Evolutionary conservation across 2,888 invertebrate genomes (phyloP).

Genomic region (Noctuana brunneofusca): DNA sequence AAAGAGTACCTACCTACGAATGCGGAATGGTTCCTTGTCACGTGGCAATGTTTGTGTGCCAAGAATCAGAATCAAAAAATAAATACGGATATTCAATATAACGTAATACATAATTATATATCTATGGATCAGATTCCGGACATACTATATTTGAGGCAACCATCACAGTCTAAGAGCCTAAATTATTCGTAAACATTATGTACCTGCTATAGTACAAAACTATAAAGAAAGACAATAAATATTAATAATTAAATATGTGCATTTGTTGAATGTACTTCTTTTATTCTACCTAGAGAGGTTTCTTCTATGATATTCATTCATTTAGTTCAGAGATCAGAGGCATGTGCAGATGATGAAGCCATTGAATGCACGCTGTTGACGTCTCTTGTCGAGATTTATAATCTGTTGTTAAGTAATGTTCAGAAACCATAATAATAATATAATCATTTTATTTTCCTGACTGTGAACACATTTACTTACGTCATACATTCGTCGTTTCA

Average conservation of each 20-base stretch:
- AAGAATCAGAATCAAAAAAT: too few species aligned
- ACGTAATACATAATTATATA: too few species aligned
- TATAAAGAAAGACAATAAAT: too few species aligned
- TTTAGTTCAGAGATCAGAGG: not conserved
- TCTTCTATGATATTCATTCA: conserved; percentile 5
- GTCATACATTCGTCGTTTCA: not conserved
- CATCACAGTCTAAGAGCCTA: too few species aligned
- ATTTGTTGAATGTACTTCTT: not conserved
- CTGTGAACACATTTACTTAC: not conserved
- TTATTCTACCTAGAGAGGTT: not conserved
- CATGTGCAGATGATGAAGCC: conserved; percentile 21
- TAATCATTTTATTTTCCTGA: conserved; percentile 8
- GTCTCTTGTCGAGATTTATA: conserved; percentile 14
- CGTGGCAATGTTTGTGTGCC: too few species aligned
- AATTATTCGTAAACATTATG: too few species aligned
- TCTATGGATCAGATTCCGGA: too few species aligned
- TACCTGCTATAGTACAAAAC: too few species aligned
- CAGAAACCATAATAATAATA: conserved; percentile 28
- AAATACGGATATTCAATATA: too few species aligned
- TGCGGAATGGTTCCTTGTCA: not conserved
- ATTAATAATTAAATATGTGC: too few species aligned
- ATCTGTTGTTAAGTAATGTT: conserved; percentile 6
- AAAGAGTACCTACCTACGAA: not conserved
- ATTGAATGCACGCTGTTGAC: conserved; percentile 18
- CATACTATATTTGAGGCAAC: too few species aligned